Base-by-base conservation (phyloP, 2,797 vertebrate genomes). In the Masticophis lateralis region DNA sequence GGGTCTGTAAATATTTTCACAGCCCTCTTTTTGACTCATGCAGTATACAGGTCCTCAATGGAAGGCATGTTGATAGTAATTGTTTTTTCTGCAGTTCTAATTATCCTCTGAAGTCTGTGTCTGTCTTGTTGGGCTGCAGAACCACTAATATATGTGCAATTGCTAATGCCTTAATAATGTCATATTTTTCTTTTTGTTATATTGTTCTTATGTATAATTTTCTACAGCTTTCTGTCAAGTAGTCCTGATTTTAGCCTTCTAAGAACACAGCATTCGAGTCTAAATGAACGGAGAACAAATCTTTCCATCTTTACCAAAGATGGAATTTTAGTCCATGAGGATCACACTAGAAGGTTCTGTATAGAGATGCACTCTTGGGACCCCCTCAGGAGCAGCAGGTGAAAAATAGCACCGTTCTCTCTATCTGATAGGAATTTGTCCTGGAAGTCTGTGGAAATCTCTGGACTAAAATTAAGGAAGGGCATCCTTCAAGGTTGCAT, bases 171-270 rank as follows among this genome's bases (percentile, higher is more conserved):
- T 92, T 1, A 94, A 61, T 95, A 94, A 91, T 69, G 95, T 95
- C 94, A 94, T 88, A 47, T 10, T 37, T 57, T 57, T 47, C 14
- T 18, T 37, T 87, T 28, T 7, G 94, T 95, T 95, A 32, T 87
- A 96, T 95, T 92, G 13, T 91, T 95, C 27, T 51, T 12, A 22
- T 5, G 9, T 86, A 86, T 92, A 14, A 11, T 2, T 93, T 93
- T 56, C 2, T 25, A 51, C 90, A 22, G 22, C 57, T 97, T 96
- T 69, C 51, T 94, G 61, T 96, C 94, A 74, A 86, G 3, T 92
- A 93, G 27, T 90, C 63, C 86, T 60, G n/a, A 28, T 11, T 57
- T 83, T 83, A 83, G 74, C 74, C 43, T 79, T 43, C 74, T 37
- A 79, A 22, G 37, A 79, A 43, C 8, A 25, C 37, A 43, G 37